Conservation (phyloP, 2,888 invertebrate genomes). For the Aphodius sticticus region DNA sequence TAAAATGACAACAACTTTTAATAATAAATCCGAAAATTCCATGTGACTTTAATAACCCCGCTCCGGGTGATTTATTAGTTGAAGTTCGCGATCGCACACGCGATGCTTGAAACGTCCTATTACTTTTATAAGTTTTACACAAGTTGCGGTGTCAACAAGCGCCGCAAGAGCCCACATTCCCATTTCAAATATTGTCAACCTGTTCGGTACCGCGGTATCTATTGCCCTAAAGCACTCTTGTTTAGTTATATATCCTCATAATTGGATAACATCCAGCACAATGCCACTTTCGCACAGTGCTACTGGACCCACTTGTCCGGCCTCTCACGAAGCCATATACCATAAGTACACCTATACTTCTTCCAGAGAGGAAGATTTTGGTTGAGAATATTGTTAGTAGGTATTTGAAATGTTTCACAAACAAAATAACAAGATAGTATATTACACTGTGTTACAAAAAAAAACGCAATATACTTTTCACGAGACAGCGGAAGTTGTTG, state of each 20-base stretch:
- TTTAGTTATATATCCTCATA: constrained; percentile 25
- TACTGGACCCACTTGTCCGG: neutral
- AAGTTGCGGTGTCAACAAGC: constrained; percentile 13
- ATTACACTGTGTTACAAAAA: too few relatives aligned
- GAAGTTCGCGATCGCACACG: constrained; percentile 19
- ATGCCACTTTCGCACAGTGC: constrained; percentile 21
- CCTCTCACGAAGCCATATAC: neutral
- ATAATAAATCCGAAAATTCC: constrained; percentile 24
- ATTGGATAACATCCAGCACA: constrained; percentile 20
- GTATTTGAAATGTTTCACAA: neutral
- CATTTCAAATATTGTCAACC: neutral
- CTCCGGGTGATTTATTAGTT: constrained; percentile 21
- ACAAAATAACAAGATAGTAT: neutral
- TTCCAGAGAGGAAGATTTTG: neutral
- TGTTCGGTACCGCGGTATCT: constrained; percentile 15
- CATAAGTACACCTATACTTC: neutral
- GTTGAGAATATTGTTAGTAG: neutral
- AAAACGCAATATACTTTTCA: too few relatives aligned
- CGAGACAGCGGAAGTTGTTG: too few relatives aligned
- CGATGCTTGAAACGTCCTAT: constrained; percentile 11
- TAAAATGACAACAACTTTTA: constrained; percentile 24
- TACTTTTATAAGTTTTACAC: constrained; percentile 20
- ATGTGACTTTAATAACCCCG: constrained; percentile 22
- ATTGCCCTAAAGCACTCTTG: constrained; percentile 20
- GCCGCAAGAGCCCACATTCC: neutral